Base-by-base conservation (phyloP, 2,888 invertebrate genomes). In the Dermolepida albohirtum region DNA sequence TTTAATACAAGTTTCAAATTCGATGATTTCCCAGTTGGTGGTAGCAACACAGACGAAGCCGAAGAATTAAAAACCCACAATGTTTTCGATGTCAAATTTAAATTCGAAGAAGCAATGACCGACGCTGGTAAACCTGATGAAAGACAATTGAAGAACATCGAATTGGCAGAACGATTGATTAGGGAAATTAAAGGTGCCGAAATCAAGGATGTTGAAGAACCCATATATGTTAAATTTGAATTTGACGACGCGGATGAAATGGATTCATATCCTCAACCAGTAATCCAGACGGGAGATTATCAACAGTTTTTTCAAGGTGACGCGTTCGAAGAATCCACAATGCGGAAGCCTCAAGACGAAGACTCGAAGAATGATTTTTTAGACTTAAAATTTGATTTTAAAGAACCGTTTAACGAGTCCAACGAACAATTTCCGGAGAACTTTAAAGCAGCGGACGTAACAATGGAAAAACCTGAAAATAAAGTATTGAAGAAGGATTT, bases 341-440 rank as follows among this genome's bases (percentile, higher is more conserved):
- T 12, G 5, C 1, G 12, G 2, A 6, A 11, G 5, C 4, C 16
- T 22, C 11, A 54, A 40, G 39, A 2, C 8, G 16, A 54, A 14
- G 8, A 54, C 5, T 4, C 6, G 12, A 10, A 6, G 16, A 47
- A 14, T 29, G 27, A 27, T 29, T 27, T 44, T 34, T 34, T 47
- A 8, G 34, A 59, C 14, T 12, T 59, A 11, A 47, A 44, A 8
- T 59, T 59, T 34, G 29, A 47, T 16, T 59, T 59, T 59, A 12
- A 34, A 27, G 22, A 57, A 16, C 17, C 52, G 7, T 10, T 14
- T 12, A 14, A 7, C 40, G 39, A 52, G 7, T 8, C 12, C 5
- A 16, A n/a, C 12, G 29, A 52, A 40, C 8, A 27, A 6, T 4
- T 11, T 50, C 17, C 17, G 5, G n/a, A 41, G 10, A 40, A 55